phyloP scores from a whole-genome alignment of 2,797 vertebrate genomes.

The Champsocephalus esox region DNA sequence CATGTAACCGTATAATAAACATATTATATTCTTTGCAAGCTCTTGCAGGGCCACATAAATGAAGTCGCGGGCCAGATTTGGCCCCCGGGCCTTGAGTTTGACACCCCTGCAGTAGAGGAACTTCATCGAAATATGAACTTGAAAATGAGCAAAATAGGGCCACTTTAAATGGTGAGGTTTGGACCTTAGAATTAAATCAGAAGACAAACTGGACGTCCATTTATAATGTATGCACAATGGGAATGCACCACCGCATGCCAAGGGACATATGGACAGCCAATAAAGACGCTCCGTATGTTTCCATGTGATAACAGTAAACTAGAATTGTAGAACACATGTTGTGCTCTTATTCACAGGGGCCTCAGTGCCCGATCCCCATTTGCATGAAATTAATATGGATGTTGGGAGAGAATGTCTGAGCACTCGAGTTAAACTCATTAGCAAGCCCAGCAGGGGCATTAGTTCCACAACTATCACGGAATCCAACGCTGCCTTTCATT shows the following conservation, averaged over 20 bases:
- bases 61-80: too few relatives aligned
- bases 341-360: slow-evolving; percentile 47
- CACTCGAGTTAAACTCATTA: slow-evolving; percentile 80
- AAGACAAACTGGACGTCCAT: slow-evolving; percentile 14
- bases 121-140: too few relatives aligned
- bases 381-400: slow-evolving; percentile 80
- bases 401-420: slow-evolving; percentile 43
- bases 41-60: too few relatives aligned
- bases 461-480: slow-evolving; percentile 72
- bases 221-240: neutral
- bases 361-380: slow-evolving; percentile 58
- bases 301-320: slow-evolving; percentile 52
- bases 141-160: neutral
- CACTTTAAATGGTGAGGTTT: neutral
- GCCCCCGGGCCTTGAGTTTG: too few relatives aligned
- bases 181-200: neutral
- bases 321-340: slow-evolving; percentile 43
- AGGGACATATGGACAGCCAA: slow-evolving; percentile 28
- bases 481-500: slow-evolving; percentile 68
- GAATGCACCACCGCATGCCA: slow-evolving; percentile 16
- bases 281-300: slow-evolving; percentile 48
- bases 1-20: too few relatives aligned
- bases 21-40: too few relatives aligned
- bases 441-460: slow-evolving; percentile 72
- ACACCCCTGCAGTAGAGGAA: too few relatives aligned